Base-by-base conservation (phyloP, 2,797 vertebrate species). In the Betta splendens region DNA sequence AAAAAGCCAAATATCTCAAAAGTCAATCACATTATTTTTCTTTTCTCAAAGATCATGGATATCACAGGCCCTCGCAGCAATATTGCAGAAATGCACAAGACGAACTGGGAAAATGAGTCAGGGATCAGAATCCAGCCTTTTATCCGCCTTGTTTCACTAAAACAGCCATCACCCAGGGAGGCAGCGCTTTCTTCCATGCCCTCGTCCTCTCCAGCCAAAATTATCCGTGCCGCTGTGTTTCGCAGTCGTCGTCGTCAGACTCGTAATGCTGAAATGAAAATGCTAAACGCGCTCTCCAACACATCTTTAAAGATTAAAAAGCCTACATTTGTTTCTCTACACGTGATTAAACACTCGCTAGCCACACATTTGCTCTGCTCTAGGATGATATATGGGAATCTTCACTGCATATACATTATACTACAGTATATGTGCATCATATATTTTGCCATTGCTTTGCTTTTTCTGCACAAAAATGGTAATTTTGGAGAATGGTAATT, bases 101-200 rank as follows among this genome's bases (percentile, higher is more conserved):
- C 81, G 80, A 88, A 79, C 70, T 23, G 78, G n/a, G 72, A 81
- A 85, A 83, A 85, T 85, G 87, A 90, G 82, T 88, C 86, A 83
- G 80, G 79, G 81, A 85, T 88, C 72, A 72, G 76, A 86, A 86
- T 77, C 65, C 28, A 69, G 69, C 82, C 81, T 83, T 91, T 89
- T 88, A 90, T 89, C 79, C 71, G 76, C 83, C 83, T 88, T 88
- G 84, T 87, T 89, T 90, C 86, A 88, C 88, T 85, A 86, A 90
- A 86, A 75, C 77, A 69, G 82, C 15, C 70, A 79, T 72, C 83
- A 87, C 81, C 81, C 77, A 69, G 83, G 83, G 73, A 87, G 72
- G 54, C 56, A 71, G 60, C 54, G 69, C 64, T 63, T 77, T 79
- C 72, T 81, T 68, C 60, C 67, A 79, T 57, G 56, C 61, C 57